Conservation (phyloP, 2,888 invertebrate species). For the Agrotis exclamationis region DNA sequence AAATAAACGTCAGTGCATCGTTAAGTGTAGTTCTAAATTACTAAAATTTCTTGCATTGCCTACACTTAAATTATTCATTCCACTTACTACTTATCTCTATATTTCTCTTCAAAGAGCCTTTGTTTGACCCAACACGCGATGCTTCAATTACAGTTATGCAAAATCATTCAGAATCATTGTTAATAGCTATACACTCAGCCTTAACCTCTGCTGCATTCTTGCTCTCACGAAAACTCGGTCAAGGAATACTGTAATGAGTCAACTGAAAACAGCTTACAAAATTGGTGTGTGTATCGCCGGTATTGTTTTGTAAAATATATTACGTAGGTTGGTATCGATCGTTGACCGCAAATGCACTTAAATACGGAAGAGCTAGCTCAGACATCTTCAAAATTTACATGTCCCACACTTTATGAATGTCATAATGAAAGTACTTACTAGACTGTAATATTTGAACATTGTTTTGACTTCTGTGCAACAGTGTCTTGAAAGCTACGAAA, state of each 20-base stretch:
- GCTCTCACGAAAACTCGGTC: constrained; percentile 48
- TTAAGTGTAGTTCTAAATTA: neutral
- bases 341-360: neutral
- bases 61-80: constrained; percentile 9
- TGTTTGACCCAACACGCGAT: constrained; percentile 26
- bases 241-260: constrained; percentile 56
- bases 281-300: constrained; percentile 16
- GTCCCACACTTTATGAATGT: neutral
- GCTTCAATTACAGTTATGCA: constrained; percentile 29
- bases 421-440: neutral
- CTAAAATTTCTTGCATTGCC: constrained; percentile 11
- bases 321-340: neutral
- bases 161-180: constrained; percentile 23
- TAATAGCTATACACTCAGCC: constrained; percentile 24
- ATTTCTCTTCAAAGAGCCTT: neutral
- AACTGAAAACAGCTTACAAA: constrained; percentile 49
- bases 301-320: constrained; percentile 1
- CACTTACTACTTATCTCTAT: neutral
- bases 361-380: neutral
- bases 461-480: neutral
- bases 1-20: neutral
- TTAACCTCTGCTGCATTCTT: constrained; percentile 53
- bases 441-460: neutral
- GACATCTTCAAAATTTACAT: neutral
- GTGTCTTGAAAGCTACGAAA: neutral